These are phyloP conservation scores for Heliconius hortense DNA, from an alignment of 2,888 invertebrate genomes.

Conservation along the genomic window DNA sequence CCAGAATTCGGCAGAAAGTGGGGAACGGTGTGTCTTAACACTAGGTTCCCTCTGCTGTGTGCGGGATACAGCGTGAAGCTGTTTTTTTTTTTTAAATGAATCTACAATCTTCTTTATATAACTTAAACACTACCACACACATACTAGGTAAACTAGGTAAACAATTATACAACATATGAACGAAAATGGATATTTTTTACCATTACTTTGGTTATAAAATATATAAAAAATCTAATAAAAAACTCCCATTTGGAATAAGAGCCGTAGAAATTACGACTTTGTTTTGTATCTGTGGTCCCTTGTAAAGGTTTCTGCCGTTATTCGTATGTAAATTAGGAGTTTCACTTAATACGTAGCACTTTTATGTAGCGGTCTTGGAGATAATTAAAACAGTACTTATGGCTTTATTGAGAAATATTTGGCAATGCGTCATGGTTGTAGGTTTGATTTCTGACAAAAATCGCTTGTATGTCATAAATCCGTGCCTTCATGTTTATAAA, in stretches of 20 bases:
- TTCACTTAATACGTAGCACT: conserved; percentile 43
- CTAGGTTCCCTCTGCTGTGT: no score
- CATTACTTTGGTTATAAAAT: conserved; percentile 1
- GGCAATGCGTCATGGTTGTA: background rate
- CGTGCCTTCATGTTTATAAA: no score
- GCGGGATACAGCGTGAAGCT: no score
- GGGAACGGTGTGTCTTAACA: no score
- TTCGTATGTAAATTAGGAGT: conserved; percentile 47
- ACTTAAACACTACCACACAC: no score
- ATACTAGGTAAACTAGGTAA: no score
- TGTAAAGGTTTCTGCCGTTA: conserved; percentile 44
- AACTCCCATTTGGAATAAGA: conserved; percentile 30
- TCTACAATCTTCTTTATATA: no score
- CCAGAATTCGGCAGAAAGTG: no score
- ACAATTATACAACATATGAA: background rate
- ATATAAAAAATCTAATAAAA: conserved; percentile 34
- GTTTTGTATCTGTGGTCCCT: conserved; percentile 46
- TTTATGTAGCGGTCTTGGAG: conserved; percentile 33
- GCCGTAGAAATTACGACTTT: conserved; percentile 44
- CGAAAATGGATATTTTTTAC: background rate
- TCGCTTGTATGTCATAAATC: no score
- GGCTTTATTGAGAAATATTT: background rate
- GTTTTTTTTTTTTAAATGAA: no score
- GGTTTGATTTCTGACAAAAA: background rate
- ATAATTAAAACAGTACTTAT: conserved; percentile 31